Percentiles rank a stretch among this genome's conserved stretches.
phyloP scores from a whole-genome alignment of 1,140 invertebrate species.

The Megalonaias nervosa region DNA sequence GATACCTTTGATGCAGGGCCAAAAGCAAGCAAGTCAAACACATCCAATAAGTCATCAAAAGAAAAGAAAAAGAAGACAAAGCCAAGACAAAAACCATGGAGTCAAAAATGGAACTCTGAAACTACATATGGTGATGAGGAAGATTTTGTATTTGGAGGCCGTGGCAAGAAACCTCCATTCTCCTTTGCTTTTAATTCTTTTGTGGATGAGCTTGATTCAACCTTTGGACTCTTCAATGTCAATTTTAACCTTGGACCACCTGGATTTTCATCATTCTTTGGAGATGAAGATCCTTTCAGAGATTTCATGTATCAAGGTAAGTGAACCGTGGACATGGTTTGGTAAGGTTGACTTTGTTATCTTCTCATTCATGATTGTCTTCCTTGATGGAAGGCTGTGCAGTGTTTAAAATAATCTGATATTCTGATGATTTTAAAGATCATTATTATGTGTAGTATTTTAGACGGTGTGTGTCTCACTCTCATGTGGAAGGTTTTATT shows the following conservation, averaged over 20 bases:
- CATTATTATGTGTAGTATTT: too few relatives aligned
- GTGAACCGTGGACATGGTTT: background rate
- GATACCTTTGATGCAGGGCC: conserved; percentile 21
- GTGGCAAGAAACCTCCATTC: conserved; percentile 28
- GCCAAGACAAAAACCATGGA: conserved; percentile 12
- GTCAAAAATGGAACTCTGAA: conserved; percentile 33
- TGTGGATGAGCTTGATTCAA: conserved; percentile 47
- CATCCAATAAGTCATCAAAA: background rate
- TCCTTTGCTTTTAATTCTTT: conserved; percentile 53
- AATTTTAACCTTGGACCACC: conserved; percentile 16
- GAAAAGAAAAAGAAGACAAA: conserved; percentile 24
- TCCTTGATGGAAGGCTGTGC: too few relatives aligned
- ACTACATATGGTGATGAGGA: conserved; percentile 36
- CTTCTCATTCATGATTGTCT: too few relatives aligned
- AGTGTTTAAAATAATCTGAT: too few relatives aligned
- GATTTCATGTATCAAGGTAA: conserved; percentile 29
- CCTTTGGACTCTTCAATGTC: conserved; percentile 21
- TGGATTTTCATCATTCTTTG: conserved; percentile 46
- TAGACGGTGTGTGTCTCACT: too few relatives aligned
- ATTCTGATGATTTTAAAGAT: too few relatives aligned
- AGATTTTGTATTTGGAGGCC: conserved; percentile 20
- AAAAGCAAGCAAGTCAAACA: background rate
- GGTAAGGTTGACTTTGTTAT: too few relatives aligned
- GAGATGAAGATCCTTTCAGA: conserved; percentile 37
- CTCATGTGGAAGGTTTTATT: too few relatives aligned